Conservation (phyloP, 1,140 invertebrate species). For the Carcinoscorpius rotundicauda region DNA sequence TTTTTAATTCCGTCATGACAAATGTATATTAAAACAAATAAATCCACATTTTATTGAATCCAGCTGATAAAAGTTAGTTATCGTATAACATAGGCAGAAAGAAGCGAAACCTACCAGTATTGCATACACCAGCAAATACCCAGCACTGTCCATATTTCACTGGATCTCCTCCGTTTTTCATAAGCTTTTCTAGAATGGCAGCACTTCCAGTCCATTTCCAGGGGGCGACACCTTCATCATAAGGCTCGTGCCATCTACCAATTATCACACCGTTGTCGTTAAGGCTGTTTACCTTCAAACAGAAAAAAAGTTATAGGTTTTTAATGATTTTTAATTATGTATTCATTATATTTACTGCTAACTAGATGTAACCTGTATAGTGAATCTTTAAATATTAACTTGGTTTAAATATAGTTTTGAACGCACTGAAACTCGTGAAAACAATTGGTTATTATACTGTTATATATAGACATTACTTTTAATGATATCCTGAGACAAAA, state of each 20-base stretch:
- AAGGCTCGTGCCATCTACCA: slow-evolving; percentile 65
- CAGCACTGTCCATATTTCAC: slow-evolving; percentile 90
- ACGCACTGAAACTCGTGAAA: too few species aligned
- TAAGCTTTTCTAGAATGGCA: slow-evolving; percentile 70
- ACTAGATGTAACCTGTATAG: not conserved
- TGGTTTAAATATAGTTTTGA: too few species aligned
- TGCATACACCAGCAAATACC: slow-evolving; percentile 80
- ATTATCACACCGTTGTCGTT: slow-evolving; percentile 78
- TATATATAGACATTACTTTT: too few species aligned
- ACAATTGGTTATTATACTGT: too few species aligned
- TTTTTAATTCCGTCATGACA: too few species aligned
- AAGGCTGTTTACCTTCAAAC: slow-evolving; percentile 53
- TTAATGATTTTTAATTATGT: too few species aligned
- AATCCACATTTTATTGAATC: too few species aligned
- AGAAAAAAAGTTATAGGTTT: not conserved
- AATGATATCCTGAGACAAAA: too few species aligned
- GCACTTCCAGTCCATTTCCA: slow-evolving; percentile 74
- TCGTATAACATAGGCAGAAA: not conserved
- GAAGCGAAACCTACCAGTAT: slow-evolving; percentile 38
- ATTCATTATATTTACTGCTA: too few species aligned
- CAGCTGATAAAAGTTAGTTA: too few species aligned
- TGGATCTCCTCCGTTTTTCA: slow-evolving; percentile 51
- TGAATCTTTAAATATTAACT: not conserved
- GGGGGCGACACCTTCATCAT: slow-evolving; percentile 56
- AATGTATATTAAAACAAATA: too few species aligned